These are phyloP conservation scores for Melolontha melolontha DNA, from an alignment of 2,888 invertebrate species.

Conservation along the genomic window DNA sequence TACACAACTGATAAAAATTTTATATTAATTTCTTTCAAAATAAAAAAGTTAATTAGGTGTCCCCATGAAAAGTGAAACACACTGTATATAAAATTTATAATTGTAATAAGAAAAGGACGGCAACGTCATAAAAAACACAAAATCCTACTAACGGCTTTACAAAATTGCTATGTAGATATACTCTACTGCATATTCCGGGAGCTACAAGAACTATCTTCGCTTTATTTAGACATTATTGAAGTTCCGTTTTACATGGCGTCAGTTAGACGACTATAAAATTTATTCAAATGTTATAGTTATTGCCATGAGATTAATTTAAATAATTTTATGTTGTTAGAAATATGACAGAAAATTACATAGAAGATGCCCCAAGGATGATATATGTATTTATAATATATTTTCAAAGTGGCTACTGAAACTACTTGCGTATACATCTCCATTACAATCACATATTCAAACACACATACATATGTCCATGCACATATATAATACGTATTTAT, in stretches of 20 bases:
- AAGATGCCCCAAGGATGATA: slow-evolving; percentile 20
- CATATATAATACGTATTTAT: neutral
- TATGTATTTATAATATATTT: slow-evolving; percentile 16
- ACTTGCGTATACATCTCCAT: slow-evolving; percentile 26
- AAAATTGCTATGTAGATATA: too few species aligned
- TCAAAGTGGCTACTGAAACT: slow-evolving; percentile 27
- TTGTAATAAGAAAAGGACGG: too few species aligned
- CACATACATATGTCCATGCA: neutral
- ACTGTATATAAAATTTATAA: too few species aligned
- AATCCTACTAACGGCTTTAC: too few species aligned
- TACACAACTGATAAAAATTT: too few species aligned
- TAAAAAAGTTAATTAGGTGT: too few species aligned
- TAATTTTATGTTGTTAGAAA: slow-evolving; percentile 28
- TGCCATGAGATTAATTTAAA: slow-evolving; percentile 9
- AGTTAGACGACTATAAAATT: slow-evolving; percentile 7
- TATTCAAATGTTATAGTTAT: slow-evolving; percentile 3
- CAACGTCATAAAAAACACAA: too few species aligned
- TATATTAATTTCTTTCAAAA: too few species aligned
- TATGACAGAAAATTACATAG: slow-evolving; percentile 15
- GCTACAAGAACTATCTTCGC: too few species aligned
- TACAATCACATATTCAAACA: slow-evolving; percentile 18
- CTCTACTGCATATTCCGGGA: too few species aligned
- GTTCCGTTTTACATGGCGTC: neutral
- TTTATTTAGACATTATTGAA: neutral
- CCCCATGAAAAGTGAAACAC: too few species aligned